Evolutionary conservation across 1,140 invertebrate genomes (phyloP).

Genomic region (Cydia splendana): DNA sequence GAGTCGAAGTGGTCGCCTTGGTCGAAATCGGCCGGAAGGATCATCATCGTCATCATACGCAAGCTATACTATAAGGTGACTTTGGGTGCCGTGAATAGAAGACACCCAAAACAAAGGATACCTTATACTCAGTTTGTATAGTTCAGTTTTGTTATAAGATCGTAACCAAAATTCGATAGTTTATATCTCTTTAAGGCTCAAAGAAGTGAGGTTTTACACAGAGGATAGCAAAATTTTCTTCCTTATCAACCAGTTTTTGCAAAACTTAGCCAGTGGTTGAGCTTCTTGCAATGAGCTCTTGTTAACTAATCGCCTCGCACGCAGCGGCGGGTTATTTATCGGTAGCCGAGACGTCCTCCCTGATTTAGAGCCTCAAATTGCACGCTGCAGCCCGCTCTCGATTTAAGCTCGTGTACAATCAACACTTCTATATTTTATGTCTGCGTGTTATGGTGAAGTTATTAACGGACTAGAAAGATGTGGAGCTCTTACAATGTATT

Average conservation of each 20-base stretch:
- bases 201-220: neutral
- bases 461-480: constrained; percentile 29
- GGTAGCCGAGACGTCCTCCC: constrained; percentile 61
- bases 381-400: constrained; percentile 52
- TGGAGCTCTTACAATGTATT: constrained; percentile 5
- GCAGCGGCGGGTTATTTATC: constrained; percentile 67
- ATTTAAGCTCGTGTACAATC: constrained; percentile 50
- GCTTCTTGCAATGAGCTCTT: constrained; percentile 41
- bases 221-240: neutral
- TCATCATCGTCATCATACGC: too few species aligned
- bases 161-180: neutral
- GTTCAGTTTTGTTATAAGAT: neutral
- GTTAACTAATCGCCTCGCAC: constrained; percentile 68
- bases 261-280: neutral
- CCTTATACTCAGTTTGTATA: too few species aligned
- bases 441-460: constrained; percentile 20
- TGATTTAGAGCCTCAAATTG: constrained; percentile 76
- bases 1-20: too few species aligned
- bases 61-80: neutral
- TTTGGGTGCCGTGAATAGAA: neutral
- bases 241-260: neutral
- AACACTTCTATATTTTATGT: constrained; percentile 53
- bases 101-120: too few species aligned
- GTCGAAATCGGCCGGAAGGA: too few species aligned
- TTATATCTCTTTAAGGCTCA: neutral